Evolutionary conservation across 1,140 invertebrate genomes (phyloP).

Genomic region (Oedothorax gibbosus): DNA sequence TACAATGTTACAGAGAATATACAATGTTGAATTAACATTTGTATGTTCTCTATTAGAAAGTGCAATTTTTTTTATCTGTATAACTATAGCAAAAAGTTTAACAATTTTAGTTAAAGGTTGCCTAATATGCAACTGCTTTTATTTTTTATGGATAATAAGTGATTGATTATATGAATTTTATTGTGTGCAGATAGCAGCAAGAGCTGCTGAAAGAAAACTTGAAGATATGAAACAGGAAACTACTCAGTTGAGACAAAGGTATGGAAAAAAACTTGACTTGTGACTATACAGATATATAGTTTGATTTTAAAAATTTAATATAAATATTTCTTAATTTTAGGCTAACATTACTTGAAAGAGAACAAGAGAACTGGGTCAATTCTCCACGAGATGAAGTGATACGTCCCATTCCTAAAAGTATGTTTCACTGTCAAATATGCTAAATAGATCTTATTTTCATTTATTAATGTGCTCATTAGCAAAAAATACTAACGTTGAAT

Average conservation of each 20-base stretch:
- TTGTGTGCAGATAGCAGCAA: constrained; percentile 39
- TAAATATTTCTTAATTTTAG: constrained; percentile 22
- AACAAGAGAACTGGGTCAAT: constrained; percentile 43
- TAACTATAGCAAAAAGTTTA: too few species aligned
- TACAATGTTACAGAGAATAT: too few species aligned
- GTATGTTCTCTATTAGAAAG: too few species aligned
- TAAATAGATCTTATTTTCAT: too few species aligned
- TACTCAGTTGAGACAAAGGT: constrained; percentile 45
- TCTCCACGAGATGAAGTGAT: constrained; percentile 40
- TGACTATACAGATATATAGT: background rate
- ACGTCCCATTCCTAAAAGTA: constrained; percentile 52
- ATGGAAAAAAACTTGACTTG: background rate
- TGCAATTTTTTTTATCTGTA: too few species aligned
- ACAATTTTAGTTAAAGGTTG: too few species aligned
- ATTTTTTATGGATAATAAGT: too few species aligned
- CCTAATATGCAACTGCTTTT: too few species aligned
- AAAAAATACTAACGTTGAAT: too few species aligned
- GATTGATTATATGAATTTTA: background rate
- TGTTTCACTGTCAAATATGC: background rate
- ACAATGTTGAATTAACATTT: too few species aligned
- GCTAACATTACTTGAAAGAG: constrained; percentile 50
- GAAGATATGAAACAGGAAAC: constrained; percentile 55
- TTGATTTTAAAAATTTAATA: background rate
- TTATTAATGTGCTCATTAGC: too few species aligned
- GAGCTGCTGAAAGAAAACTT: constrained; percentile 52